These are phyloP conservation scores for Mycalesis mineus DNA, from an alignment of 2,888 invertebrate genomes.

Conservation along the genomic window DNA sequence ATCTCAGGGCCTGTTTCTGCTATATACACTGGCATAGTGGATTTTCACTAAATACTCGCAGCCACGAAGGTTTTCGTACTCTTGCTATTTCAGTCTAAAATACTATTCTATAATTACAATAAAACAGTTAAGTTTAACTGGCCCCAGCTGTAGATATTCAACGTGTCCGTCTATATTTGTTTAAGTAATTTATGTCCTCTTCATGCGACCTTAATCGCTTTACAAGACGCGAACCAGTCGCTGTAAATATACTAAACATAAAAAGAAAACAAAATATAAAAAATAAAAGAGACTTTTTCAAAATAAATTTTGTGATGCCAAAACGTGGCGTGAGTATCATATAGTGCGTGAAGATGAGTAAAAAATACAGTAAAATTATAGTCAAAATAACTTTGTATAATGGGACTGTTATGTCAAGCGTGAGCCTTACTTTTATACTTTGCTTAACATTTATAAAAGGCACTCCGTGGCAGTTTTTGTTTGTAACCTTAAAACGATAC, in stretches of 20 bases:
- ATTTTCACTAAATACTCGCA: neutral
- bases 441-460: slow-evolving; percentile 51
- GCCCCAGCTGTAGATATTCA: neutral
- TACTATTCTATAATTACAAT: neutral
- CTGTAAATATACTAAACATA: slow-evolving; percentile 36
- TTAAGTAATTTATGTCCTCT: neutral
- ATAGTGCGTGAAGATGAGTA: slow-evolving; percentile 2
- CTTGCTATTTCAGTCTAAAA: neutral
- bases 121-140: neutral
- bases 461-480: slow-evolving; percentile 74
- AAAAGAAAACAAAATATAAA: neutral
- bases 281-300: neutral
- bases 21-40: too few relatives aligned
- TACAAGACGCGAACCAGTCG: slow-evolving; percentile 67
- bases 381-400: slow-evolving; percentile 2
- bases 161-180: neutral
- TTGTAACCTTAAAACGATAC: slow-evolving; percentile 50
- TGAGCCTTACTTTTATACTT: slow-evolving; percentile 12
- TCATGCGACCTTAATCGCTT: slow-evolving; percentile 18
- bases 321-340: slow-evolving; percentile 7
- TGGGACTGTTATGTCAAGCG: neutral
- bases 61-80: neutral
- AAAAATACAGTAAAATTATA: slow-evolving; percentile 1
- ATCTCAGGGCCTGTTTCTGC: too few relatives aligned
- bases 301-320: slow-evolving; percentile 7